phyloP scores from a whole-genome alignment of 2,113 vertebrate species.

The Toxostoma redivivum region DNA sequence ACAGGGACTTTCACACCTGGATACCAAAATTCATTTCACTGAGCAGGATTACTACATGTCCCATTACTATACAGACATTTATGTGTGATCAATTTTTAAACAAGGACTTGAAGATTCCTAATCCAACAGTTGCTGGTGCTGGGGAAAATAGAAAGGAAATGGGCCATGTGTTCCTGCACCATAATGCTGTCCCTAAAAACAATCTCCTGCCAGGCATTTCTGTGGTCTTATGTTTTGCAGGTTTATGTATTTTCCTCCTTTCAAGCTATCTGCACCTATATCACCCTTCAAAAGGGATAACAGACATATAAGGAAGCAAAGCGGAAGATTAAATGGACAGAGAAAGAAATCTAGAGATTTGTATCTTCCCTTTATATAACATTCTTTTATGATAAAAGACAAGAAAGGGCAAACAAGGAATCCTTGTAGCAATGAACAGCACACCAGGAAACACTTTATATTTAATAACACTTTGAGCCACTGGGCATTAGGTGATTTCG shows the following conservation, averaged over 20 bases:
- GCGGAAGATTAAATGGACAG: neutral
- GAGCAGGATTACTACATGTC: neutral
- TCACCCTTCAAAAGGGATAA: neutral
- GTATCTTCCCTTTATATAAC: neutral
- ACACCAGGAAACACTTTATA: neutral
- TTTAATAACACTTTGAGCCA: neutral
- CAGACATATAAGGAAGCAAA: neutral
- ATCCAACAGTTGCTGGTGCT: neutral
- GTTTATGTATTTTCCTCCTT: neutral
- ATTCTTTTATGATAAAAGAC: neutral
- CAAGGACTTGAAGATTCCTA: neutral
- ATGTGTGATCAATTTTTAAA: neutral
- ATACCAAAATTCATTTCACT: neutral
- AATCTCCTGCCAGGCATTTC: neutral
- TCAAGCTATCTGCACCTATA: neutral
- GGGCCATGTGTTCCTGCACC: fast-evolving
- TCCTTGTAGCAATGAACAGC: neutral
- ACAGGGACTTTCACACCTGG: neutral
- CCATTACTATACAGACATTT: neutral
- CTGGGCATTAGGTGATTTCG: neutral
- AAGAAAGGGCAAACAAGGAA: neutral
- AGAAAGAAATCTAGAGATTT: neutral
- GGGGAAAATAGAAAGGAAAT: neutral
- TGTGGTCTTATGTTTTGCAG: neutral
- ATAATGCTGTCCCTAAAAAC: neutral